These are phyloP conservation scores for Steinernema khuongi DNA, from an alignment of 1,140 invertebrate species.

Conservation along the genomic window DNA sequence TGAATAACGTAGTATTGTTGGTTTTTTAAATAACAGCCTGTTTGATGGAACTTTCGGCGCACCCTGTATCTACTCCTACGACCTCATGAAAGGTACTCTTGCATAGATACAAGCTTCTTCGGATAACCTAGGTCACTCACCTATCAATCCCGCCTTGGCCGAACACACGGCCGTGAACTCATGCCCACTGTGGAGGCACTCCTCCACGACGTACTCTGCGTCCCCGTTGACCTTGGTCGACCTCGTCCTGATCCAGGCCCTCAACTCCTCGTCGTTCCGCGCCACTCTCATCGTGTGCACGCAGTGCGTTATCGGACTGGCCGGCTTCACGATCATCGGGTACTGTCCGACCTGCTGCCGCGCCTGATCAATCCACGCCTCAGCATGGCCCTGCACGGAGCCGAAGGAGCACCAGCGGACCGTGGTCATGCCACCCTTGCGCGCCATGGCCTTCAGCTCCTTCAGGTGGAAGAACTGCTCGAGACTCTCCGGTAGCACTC, in stretches of 20 bases:
- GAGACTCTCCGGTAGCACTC: slow-evolving; percentile 37
- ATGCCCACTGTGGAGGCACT: slow-evolving; percentile 41
- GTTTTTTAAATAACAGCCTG: no score
- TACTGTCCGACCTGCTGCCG: slow-evolving; percentile 37
- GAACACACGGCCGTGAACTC: slow-evolving; percentile 44
- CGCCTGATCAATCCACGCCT: slow-evolving; percentile 40
- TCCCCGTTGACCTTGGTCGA: slow-evolving; percentile 24
- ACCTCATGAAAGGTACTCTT: not conserved
- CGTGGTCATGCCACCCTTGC: slow-evolving; percentile 39
- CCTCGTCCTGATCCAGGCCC: slow-evolving; percentile 35
- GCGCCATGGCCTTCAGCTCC: slow-evolving; percentile 37
- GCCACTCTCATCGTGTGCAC: slow-evolving; percentile 42
- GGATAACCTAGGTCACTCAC: slow-evolving; percentile 21
- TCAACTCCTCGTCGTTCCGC: slow-evolving; percentile 35
- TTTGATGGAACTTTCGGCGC: no score
- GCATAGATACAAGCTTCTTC: not conserved
- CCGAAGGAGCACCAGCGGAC: slow-evolving; percentile 40
- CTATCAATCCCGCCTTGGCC: slow-evolving; percentile 36
- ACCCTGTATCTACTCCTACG: no score
- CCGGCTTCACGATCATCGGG: slow-evolving; percentile 42
- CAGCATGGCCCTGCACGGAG: slow-evolving; percentile 40
- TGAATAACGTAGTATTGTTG: no score
- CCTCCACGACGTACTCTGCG: slow-evolving; percentile 42
- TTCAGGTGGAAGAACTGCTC: slow-evolving; percentile 44
- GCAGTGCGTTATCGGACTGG: slow-evolving; percentile 33